Evolutionary conservation across 1,140 invertebrate genomes (phyloP).

Genomic region (Drosophila pruinosa): DNA sequence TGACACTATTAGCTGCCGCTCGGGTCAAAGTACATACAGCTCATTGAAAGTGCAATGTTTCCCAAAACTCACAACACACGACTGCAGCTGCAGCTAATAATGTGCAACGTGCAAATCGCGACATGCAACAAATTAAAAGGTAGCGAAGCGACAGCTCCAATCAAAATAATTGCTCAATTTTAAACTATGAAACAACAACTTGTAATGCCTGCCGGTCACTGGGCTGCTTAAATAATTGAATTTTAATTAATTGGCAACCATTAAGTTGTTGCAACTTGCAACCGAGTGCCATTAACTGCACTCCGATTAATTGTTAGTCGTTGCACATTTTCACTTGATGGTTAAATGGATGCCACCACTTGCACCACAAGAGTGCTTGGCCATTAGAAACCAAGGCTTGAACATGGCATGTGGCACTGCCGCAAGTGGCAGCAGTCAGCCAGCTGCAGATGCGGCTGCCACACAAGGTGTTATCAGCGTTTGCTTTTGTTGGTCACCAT

Average conservation of each 20-base stretch:
- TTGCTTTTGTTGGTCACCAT: slow-evolving; percentile 1
- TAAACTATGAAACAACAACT: not conserved
- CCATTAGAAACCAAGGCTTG: slow-evolving; percentile 9
- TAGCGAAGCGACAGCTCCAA: not conserved
- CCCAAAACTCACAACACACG: slow-evolving; percentile 35
- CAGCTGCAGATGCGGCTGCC: slow-evolving; percentile 19
- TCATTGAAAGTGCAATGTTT: slow-evolving; percentile 62
- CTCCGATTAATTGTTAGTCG: slow-evolving; percentile 23
- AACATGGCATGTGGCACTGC: slow-evolving; percentile 3
- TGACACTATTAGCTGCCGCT: slow-evolving; percentile 54
- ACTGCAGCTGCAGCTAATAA: slow-evolving; percentile 27
- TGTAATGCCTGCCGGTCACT: not conserved
- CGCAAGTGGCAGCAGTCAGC: slow-evolving; percentile 19
- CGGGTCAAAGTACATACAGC: slow-evolving; percentile 59
- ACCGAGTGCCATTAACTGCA: not conserved
- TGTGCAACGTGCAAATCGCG: not conserved
- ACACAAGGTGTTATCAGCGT: slow-evolving; percentile 61
- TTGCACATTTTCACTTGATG: slow-evolving; percentile 38
- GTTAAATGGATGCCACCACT: slow-evolving; percentile 2
- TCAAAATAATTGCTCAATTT: slow-evolving; percentile 65
- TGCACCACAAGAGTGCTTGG: not conserved
- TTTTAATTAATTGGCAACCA: slow-evolving; percentile 15
- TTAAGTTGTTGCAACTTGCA: slow-evolving; percentile 2
- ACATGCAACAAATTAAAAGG: slow-evolving; percentile 20
- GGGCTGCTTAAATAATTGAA: slow-evolving; percentile 7